phyloP scores from a whole-genome alignment of 1,140 invertebrate species.

The Magallana ariakensis region DNA sequence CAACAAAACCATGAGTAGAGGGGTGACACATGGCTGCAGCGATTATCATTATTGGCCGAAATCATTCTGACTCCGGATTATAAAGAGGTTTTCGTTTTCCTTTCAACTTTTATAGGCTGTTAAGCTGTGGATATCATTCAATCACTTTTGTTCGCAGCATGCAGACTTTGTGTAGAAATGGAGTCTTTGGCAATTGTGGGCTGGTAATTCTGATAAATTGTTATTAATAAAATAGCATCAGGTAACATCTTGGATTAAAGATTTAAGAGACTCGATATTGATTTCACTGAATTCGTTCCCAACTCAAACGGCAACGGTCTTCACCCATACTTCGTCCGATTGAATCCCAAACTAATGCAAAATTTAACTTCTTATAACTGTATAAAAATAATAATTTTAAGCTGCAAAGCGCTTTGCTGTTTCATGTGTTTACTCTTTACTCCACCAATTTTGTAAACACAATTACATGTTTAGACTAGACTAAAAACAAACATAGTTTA shows the following conservation, averaged over 20 bases:
- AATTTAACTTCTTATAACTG: too few species aligned
- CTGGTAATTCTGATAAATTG: conserved; percentile 33
- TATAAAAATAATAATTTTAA: too few species aligned
- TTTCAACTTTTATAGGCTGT: conserved; percentile 14
- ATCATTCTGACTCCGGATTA: neutral
- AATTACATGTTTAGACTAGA: too few species aligned
- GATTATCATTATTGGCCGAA: conserved; percentile 23
- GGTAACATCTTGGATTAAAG: neutral
- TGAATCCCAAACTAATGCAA: too few species aligned
- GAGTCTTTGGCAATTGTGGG: conserved; percentile 25
- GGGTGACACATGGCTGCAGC: neutral
- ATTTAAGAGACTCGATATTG: neutral
- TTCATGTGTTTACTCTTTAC: too few species aligned
- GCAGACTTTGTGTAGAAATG: neutral
- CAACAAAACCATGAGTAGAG: neutral
- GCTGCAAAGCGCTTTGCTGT: too few species aligned
- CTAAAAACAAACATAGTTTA: too few species aligned
- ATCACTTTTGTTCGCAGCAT: conserved; percentile 11
- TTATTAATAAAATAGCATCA: conserved; percentile 39
- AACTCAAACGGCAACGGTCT: too few species aligned
- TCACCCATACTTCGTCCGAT: too few species aligned
- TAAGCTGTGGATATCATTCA: neutral
- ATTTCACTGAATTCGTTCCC: neutral
- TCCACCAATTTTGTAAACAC: too few species aligned
- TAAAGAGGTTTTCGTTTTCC: neutral